Conservation (phyloP, 2,797 vertebrate genomes). For the Peromyscus eremicus region DNA sequence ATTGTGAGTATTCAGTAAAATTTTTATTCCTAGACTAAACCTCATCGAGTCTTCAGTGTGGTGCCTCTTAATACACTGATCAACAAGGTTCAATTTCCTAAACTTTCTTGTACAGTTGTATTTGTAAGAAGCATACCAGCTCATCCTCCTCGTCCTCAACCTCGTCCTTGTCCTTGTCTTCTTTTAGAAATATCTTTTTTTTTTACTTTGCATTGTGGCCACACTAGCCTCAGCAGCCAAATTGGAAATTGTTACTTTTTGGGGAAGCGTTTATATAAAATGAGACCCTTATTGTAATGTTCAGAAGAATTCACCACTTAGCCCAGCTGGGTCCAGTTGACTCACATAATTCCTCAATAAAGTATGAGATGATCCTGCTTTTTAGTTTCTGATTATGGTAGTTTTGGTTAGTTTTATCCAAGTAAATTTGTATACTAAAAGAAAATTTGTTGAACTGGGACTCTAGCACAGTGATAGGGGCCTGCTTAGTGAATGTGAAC, state of each 20-base stretch:
- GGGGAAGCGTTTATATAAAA: neutral
- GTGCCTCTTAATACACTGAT: neutral
- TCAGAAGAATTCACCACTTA: neutral
- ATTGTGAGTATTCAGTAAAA: conserved; percentile 16
- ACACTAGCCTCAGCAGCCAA: neutral
- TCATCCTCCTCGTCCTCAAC: neutral
- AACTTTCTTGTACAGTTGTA: neutral
- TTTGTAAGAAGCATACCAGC: no score
- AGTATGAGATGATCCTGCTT: neutral
- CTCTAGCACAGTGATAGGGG: neutral
- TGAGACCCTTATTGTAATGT: neutral
- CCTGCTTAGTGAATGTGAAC: neutral
- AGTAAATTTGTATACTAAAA: neutral
- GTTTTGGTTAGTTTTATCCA: neutral
- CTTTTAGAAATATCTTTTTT: neutral
- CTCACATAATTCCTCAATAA: neutral
- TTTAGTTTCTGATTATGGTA: conserved; percentile 4
- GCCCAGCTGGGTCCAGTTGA: neutral
- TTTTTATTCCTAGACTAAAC: conserved; percentile 5
- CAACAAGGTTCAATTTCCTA: neutral
- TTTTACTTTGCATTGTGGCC: neutral
- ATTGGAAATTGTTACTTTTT: neutral
- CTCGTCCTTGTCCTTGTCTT: neutral
- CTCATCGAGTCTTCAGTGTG: neutral
- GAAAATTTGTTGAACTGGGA: neutral